These are phyloP conservation scores for Campopleginae sp. DNA, from an alignment of 2,888 invertebrate genomes.

Conservation along the genomic window DNA sequence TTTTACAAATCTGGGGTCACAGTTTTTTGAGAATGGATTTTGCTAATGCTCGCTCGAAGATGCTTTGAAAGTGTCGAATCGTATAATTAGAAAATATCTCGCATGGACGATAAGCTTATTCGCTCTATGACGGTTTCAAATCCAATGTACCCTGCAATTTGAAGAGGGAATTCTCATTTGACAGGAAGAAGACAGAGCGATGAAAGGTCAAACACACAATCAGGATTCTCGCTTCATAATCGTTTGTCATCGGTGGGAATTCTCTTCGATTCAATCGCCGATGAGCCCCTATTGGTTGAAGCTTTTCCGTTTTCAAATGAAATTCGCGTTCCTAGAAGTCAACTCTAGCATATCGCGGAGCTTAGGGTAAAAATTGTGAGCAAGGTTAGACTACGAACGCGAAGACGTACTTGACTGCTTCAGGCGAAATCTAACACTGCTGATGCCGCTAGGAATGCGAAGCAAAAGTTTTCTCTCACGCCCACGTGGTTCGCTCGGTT, in stretches of 20 bases:
- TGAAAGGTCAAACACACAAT: not conserved
- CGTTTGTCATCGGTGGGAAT: conserved; percentile 6
- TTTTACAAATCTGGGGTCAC: too few relatives aligned
- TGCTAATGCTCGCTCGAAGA: not conserved
- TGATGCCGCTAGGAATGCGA: not conserved
- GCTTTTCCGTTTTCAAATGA: not conserved
- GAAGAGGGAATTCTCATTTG: not conserved
- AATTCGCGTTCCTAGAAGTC: not conserved
- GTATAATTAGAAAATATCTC: not conserved
- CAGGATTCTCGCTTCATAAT: conserved; percentile 12
- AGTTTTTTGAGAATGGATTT: too few relatives aligned
- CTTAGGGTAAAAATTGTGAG: not conserved
- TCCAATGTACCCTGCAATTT: not conserved
- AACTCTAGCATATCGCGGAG: not conserved
- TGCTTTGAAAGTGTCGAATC: not conserved
- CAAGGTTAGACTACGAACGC: not conserved
- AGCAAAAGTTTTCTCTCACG: not conserved
- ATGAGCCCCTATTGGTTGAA: not conserved
- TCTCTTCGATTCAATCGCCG: not conserved
- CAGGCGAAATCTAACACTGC: not conserved
- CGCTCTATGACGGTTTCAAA: not conserved
- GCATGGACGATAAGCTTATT: not conserved
- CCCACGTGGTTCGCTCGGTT: not conserved
- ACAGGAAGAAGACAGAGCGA: not conserved
- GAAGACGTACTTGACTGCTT: not conserved